Percentiles rank a stretch among this genome's conserved stretches.
Evolutionary conservation across 2,888 invertebrate species (phyloP).

Genomic region (Pollenia labialis): DNA sequence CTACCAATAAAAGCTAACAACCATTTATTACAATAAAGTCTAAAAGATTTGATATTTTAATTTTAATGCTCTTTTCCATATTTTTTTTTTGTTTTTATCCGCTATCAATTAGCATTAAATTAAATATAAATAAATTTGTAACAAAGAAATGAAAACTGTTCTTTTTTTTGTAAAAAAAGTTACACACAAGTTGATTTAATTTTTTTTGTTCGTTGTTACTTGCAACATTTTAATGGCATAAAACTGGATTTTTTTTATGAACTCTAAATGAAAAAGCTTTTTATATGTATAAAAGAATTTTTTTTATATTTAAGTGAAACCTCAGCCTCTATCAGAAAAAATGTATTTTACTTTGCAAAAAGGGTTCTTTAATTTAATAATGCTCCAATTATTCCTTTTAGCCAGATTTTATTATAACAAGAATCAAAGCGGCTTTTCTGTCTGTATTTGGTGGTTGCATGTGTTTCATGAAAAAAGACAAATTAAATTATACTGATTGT

Average conservation of each 20-base stretch:
- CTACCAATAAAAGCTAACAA: no score
- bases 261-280: neutral
- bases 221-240: conserved; percentile 4
- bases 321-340: neutral
- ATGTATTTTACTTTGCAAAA: no score
- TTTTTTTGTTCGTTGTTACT: neutral
- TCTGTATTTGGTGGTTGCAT: neutral
- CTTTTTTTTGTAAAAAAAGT: conserved; percentile 5
- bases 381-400: conserved; percentile 46
- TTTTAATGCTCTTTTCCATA: no score
- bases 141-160: neutral
- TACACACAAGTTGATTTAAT: neutral
- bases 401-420: conserved; percentile 30
- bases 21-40: no score
- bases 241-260: conserved; percentile 13
- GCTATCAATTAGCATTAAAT: conserved; percentile 27
- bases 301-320: neutral
- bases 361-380: conserved; percentile 32
- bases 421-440: conserved; percentile 49
- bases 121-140: neutral
- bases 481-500: conserved; percentile 61
- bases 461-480: conserved; percentile 44
- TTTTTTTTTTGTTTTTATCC: no score
- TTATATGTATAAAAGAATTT: conserved; percentile 5
- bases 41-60: no score